phyloP scores from a whole-genome alignment of 2,113 vertebrate species.

The Nycticebus coucang region DNA sequence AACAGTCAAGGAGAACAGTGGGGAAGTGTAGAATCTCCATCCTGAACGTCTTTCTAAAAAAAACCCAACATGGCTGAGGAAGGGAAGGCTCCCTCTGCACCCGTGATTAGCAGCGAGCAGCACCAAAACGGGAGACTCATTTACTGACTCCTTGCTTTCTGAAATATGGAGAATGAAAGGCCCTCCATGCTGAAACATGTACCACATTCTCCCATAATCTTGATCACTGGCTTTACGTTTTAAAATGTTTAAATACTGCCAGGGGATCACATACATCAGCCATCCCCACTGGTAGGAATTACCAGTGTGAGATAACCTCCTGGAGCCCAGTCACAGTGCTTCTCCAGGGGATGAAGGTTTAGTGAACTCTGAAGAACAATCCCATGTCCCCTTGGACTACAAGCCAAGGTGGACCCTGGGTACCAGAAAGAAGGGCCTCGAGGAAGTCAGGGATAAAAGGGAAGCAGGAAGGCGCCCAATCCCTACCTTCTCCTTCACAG shows the following conservation, averaged over 20 bases:
- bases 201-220: not conserved
- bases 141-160: not conserved
- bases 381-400: not conserved
- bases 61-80: not conserved
- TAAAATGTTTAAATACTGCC: constrained; percentile 19
- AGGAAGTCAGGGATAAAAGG: not conserved
- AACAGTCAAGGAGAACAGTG: not conserved
- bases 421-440: not conserved
- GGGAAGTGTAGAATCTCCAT: not conserved
- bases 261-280: not conserved
- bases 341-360: not conserved
- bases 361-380: not conserved
- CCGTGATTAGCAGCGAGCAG: not conserved
- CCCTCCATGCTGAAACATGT: not conserved
- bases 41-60: not conserved
- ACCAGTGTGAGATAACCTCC: not conserved
- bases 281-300: not conserved
- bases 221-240: not conserved
- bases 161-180: not conserved
- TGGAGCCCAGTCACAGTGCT: not conserved
- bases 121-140: not conserved
- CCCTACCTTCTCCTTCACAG: not conserved
- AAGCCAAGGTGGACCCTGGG: not conserved
- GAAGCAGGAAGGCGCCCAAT: not conserved
- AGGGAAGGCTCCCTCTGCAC: not conserved